Evolutionary conservation across 1,140 invertebrate genomes (phyloP), one percentile per base, ranked within the genome.

Genomic region (Triops longicaudatus): DNA sequence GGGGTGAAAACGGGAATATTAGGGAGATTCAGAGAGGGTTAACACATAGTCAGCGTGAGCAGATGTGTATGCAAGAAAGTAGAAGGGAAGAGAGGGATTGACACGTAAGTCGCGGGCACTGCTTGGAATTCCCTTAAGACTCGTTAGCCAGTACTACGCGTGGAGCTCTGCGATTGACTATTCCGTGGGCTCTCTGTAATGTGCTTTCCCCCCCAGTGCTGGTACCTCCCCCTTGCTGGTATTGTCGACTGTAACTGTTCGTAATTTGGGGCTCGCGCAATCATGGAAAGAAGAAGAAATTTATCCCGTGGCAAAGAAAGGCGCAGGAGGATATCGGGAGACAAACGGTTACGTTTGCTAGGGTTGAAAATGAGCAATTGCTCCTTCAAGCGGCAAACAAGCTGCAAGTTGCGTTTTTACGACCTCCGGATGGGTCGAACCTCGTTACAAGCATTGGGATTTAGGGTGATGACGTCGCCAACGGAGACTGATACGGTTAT

Each of bases 71-170:
- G 22, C 22, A 63, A 17, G 50, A 63, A 37, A 37, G n/a, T 17
- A 63, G 0, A 17, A 63, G 4, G 50, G 50, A 63, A 63, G 17
- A 37, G 50, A 17, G 17, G 50, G 50, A 63, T 63, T 63, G 50
- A 63, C 50, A 22, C 50, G 22, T 2, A 63, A 63, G n/a, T 63
- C 50, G 17, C 5, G 50, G 9, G 50, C 50, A 63, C 3, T 63
- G n/a, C n/a, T 63, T 63, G 50, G 50, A 63, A 63, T 63, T 63
- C 50, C 50, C 50, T 10, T 63, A 63, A 63, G 50, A 63, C 50
- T 63, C 50, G 50, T 63, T 63, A 63, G 17, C 50, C 14, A 63
- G 22, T n/a, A 22, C 10, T 17, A 11, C 43, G 11, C 43, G 11
- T 44, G 43, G 43, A 44, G 11, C 43, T 63, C 50, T 14, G 31